Evolutionary conservation across 1,140 invertebrate species (phyloP), one percentile per base, ranked within the genome.

Genomic region (Mesaphorura yosii): DNA sequence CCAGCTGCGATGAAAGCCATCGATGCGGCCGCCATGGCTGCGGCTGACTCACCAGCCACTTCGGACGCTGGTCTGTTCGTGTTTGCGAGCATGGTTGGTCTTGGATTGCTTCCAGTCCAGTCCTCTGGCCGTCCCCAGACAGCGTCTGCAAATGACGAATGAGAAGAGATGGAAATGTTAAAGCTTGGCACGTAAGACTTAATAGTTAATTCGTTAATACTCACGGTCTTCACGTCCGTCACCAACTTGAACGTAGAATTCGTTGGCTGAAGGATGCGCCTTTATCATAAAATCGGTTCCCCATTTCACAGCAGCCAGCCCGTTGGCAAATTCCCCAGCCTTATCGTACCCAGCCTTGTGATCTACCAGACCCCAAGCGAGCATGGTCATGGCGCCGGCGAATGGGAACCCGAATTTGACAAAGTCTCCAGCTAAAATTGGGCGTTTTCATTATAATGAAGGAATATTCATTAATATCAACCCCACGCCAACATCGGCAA

Each of bases 321-420:
- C 65, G 49, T 63, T 61, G 14, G 63, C 53, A 25, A 59, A 56
- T 46, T 70, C 58, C 6, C 66, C 68, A 14, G 60, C 51, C 6
- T 27, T 41, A 28, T 31, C 23, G 44, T 64, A 66, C 2, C 64
- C 71, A 37, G 64, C 57, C 29, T 60, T 57, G 51, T 64, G 69
- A 34, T 68, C 66, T 20, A 69, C 54, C 12, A 70, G 51, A 22
- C 70, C 68, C 70, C 70, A 72, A 3, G 69, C 63, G 17, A 72
- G 27, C 45, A 70, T 46, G 6, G 67, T 69, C 6, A 65, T 64
- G 2, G 66, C 60, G 2, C 50, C 62, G 5, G 71, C 69, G 65
- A 70, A 69, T 25, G 72, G 70, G 29, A 72, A 68, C n/a, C 67
- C 69, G 45, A 73, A 73, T 58, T 73, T 73, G 1, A 73, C 68